Percentiles rank a stretch among this genome's conserved stretches.
These are phyloP conservation scores for Xenopus laevis DNA, from an alignment of 2,113 vertebrate species.

Conservation along the genomic window DNA sequence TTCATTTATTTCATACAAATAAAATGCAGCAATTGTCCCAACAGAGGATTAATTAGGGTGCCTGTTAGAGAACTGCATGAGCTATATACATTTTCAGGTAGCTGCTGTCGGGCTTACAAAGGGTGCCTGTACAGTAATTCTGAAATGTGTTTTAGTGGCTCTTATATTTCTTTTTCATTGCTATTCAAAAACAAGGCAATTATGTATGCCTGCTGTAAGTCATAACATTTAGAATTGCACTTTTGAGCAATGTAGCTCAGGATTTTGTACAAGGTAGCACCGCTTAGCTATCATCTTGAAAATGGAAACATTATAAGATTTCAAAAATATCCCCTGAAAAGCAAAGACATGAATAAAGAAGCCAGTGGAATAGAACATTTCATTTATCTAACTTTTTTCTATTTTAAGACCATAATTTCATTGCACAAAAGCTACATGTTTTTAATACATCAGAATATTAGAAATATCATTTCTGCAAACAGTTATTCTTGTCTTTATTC, in stretches of 20 bases:
- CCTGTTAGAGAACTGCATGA: too few relatives aligned
- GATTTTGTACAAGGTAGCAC: background rate
- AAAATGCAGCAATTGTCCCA: too few relatives aligned
- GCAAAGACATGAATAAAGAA: background rate
- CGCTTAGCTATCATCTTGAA: background rate
- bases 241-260: background rate
- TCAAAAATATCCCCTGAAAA: background rate
- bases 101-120: too few relatives aligned
- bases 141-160: too few relatives aligned
- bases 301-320: background rate
- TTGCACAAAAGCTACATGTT: background rate
- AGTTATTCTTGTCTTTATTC: constrained; percentile 17
- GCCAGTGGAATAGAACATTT: background rate
- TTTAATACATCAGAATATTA: constrained; percentile 16
- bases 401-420: background rate
- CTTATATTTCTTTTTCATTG: too few relatives aligned
- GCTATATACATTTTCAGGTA: too few relatives aligned
- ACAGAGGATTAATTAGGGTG: too few relatives aligned
- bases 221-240: background rate
- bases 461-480: constrained; percentile 14
- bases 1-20: too few relatives aligned
- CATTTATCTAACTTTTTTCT: background rate
- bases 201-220: background rate
- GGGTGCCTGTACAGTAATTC: too few relatives aligned
- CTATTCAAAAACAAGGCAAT: background rate